A percentile compares a stretch with the other conserved stretches of the same genome.
Evolutionary conservation across 2,888 invertebrate genomes (phyloP).

Genomic region (Cantharis nigra): DNA sequence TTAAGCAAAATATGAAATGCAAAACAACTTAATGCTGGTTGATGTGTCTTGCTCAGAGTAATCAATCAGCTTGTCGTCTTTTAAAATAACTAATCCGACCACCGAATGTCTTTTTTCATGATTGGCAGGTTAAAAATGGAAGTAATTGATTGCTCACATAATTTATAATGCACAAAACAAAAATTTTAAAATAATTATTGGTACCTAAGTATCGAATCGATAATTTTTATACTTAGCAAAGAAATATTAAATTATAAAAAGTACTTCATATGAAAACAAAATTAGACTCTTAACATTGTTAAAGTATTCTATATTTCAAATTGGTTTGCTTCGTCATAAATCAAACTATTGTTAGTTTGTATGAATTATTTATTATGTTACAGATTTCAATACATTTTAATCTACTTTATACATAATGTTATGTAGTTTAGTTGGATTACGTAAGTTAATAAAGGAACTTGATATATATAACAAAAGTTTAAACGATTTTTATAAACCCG

Average conservation of each 20-base stretch:
- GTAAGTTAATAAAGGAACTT: neutral
- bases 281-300: neutral
- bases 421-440: neutral
- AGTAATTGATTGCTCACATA: conserved; percentile 19
- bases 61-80: conserved; percentile 29
- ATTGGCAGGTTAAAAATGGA: conserved; percentile 25
- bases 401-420: neutral
- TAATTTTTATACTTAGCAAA: neutral
- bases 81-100: conserved; percentile 26
- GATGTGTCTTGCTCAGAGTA: conserved; percentile 22
- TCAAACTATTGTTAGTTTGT: neutral
- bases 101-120: conserved; percentile 24
- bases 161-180: conserved; percentile 5
- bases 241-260: neutral
- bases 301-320: neutral
- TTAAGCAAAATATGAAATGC: conserved; percentile 19
- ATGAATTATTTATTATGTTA: neutral
- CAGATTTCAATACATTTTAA: neutral
- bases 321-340: neutral
- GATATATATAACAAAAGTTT: neutral
- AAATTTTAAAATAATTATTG: neutral
- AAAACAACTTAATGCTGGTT: conserved; percentile 20
- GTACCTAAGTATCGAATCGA: neutral
- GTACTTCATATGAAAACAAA: neutral
- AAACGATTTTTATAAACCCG: neutral